Base-by-base conservation (phyloP, 2,797 vertebrate genomes). In the Ptychobarbus kaznakovi region DNA sequence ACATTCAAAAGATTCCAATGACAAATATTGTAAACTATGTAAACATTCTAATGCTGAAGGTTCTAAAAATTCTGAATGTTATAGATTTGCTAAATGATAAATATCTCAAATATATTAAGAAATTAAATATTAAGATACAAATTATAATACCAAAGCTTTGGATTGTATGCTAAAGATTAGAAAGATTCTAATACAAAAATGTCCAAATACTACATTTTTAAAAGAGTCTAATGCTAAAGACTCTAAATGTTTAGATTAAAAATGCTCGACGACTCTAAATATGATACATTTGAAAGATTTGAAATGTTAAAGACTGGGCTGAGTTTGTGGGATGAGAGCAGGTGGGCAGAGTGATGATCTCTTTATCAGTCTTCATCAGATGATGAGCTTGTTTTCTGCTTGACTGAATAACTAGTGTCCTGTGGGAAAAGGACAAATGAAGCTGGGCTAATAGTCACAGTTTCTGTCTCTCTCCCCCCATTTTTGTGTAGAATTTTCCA, bases 271-370 rank as follows among this genome's bases (percentile, higher is more conserved):
- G 3, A 58, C n/a, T 58, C 56, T 49, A 49, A 11, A 58, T 3
- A n/a, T 18, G 49, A 18, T 56, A 58, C 56, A 58, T 58, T n/a
- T 4, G 12, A 61, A 61, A 22, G 18, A 53, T 53, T 61, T 28
- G 12, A 69, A 69, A 69, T 42, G 22, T 65, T 56, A 35, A 35
- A 58, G 38, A 58, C 22, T 79, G 38, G n/a, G 13, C 68, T 70
- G 38, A 63, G 15, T 80, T 49, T n/a, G 32, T 68, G 38, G 8
- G 76, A 83, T 49, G 82, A 77, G 74, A 72, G 76, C 70, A 63
- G 77, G 85, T 40, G 18, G 61, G 82, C 82, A 76, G 81, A 79
- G 72, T 82, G 63, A 89, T 42, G 15, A 32, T 74, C 46, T 32
- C 75, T 68, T 83, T 69, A 9, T 58, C n/a, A 35, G 61, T 70